Evolutionary conservation across 2,888 invertebrate genomes (phyloP).

Genomic region (Synergus japonicus): DNA sequence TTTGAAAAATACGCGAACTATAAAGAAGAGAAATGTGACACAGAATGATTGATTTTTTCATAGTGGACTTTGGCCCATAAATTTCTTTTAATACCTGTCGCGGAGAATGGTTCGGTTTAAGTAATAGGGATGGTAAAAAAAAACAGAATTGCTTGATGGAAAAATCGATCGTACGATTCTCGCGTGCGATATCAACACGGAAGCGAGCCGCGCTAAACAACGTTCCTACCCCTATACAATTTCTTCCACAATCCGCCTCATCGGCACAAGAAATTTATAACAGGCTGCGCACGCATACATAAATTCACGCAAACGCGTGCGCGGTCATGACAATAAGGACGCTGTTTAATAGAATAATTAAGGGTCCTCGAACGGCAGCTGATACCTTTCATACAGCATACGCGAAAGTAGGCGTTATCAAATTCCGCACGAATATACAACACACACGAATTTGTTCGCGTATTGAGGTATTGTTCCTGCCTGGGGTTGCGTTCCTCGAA

Average conservation of each 20-base stretch:
- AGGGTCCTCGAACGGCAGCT: conserved; percentile 74
- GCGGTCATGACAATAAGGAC: conserved; percentile 71
- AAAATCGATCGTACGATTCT: conserved; percentile 31
- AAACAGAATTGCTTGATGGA: conserved; percentile 10
- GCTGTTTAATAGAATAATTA: conserved; percentile 77
- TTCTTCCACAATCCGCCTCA: neutral
- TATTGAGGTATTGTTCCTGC: no score
- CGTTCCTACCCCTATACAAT: neutral
- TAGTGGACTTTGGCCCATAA: neutral
- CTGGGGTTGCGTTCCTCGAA: no score
- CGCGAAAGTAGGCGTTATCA: no score
- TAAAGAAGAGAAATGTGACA: no score
- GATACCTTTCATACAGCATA: conserved; percentile 63
- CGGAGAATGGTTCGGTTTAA: neutral
- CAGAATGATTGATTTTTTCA: neutral
- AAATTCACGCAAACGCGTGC: conserved; percentile 22
- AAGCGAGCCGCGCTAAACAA: conserved; percentile 19
- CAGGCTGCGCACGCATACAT: neutral
- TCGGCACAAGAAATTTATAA: neutral
- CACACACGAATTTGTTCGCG: conserved; percentile 10
- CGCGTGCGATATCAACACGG: conserved; percentile 39
- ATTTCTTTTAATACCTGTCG: neutral
- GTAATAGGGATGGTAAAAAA: conserved; percentile 26
- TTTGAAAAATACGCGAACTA: no score
- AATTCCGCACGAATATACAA: no score